Percentiles rank a stretch among this genome's conserved stretches.
Evolutionary conservation across 1,140 invertebrate species (phyloP).

Genomic region (Pogonomyrmex barbatus): DNA sequence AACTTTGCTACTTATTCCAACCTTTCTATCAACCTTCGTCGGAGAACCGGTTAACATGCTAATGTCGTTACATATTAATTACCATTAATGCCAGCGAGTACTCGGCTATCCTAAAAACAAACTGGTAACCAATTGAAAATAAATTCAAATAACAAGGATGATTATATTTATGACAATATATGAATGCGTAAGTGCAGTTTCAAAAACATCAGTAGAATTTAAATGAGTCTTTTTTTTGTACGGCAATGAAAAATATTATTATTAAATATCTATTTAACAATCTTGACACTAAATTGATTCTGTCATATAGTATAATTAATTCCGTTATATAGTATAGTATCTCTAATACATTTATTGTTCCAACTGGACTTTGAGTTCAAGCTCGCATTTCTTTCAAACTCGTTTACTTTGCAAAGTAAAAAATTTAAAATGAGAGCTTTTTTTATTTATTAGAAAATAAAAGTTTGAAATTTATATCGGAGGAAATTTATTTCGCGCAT

Average conservation of each 20-base stretch:
- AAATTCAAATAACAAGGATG: constrained; percentile 45
- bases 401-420: neutral
- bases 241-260: too few relatives aligned
- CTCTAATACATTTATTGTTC: constrained; percentile 3
- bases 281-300: neutral
- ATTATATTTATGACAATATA: neutral
- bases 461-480: neutral
- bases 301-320: neutral
- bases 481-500: too few relatives aligned
- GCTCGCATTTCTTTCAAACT: neutral
- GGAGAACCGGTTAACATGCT: constrained; percentile 56
- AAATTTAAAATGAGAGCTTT: neutral
- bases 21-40: constrained; percentile 35
- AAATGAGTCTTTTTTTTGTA: neutral
- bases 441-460: neutral
- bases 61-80: constrained; percentile 62
- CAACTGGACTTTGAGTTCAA: neutral
- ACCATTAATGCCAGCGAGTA: constrained; percentile 19
- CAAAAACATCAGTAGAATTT: neutral
- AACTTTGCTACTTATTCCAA: constrained; percentile 24
- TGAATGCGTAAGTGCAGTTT: neutral
- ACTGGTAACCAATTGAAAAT: constrained; percentile 51
- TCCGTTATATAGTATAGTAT: neutral
- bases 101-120: constrained; percentile 37
- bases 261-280: constrained; percentile 8